phyloP scores from a whole-genome alignment of 2,888 invertebrate genomes.

The Volucella inanis region DNA sequence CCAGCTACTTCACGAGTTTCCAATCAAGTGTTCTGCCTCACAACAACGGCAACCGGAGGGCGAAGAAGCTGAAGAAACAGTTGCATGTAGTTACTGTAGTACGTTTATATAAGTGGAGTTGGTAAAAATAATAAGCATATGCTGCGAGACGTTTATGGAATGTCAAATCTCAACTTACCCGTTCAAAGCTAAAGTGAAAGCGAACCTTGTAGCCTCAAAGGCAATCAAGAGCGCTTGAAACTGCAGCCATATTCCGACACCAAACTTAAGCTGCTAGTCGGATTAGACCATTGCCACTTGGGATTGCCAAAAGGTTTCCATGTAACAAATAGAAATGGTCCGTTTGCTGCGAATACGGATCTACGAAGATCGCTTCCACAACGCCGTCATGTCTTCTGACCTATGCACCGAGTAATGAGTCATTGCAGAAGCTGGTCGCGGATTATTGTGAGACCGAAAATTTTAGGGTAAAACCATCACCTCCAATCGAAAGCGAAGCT shows the following conservation, averaged over 20 bases:
- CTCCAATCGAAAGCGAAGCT: too few relatives aligned
- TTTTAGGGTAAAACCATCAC: conserved; percentile 22
- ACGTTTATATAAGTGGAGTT: conserved; percentile 25
- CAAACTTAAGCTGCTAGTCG: conserved; percentile 38
- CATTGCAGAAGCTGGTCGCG: conserved; percentile 13
- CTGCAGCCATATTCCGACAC: conserved; percentile 36
- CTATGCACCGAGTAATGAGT: not conserved
- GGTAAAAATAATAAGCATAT: conserved; percentile 41
- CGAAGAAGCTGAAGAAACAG: too few relatives aligned
- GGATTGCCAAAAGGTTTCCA: conserved; percentile 23
- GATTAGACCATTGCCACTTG: conserved; percentile 55
- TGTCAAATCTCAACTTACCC: too few relatives aligned
- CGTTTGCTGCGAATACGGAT: conserved; percentile 35
- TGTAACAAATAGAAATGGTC: not conserved
- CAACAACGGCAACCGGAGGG: too few relatives aligned
- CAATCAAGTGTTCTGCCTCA: too few relatives aligned
- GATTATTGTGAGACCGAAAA: conserved; percentile 38
- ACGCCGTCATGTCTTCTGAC: conserved; percentile 13
- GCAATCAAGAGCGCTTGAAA: not conserved
- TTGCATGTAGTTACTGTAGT: too few relatives aligned
- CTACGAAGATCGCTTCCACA: not conserved
- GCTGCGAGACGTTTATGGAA: conserved; percentile 27
- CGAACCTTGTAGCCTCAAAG: not conserved
- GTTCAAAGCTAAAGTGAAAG: too few relatives aligned
- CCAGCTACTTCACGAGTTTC: too few relatives aligned